Base-by-base conservation (phyloP, 2,797 vertebrate genomes). In the Hoplostethus atlanticus region DNA sequence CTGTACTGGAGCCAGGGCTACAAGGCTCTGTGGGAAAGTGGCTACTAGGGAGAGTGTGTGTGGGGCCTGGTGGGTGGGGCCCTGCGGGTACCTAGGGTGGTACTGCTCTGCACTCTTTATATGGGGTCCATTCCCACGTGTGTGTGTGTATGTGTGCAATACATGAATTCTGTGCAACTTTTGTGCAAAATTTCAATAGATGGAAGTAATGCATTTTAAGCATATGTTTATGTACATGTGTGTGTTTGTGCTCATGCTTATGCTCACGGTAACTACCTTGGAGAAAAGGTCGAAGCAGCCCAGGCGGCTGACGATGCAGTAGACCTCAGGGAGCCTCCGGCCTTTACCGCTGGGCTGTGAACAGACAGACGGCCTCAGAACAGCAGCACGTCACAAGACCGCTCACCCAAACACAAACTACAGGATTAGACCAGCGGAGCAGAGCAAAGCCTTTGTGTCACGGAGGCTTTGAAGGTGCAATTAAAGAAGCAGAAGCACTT, bases 231-330 rank as follows among this genome's bases (percentile, higher is more conserved):
- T 15, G 42, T 44, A 34, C 34, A 31, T 56, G 50, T 46, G 16
- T 69, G 64, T 34, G 46, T 58, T 15, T 68, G 9, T 60, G 66
- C 47, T 44, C 11, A 16, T 68, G 13, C 5, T 63, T n/a, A 16
- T 51, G 50, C 38, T 51, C 11, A 2, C 15, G 13, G 0, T 51
- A 28, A 92, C 89, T 95, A 98, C 98, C 97, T 99, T 99, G 66
- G 98, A 99, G 94, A 99, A 99, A 79, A 99, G 95, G 86, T 98
- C 96, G 76, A 99, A 99, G 92, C 98, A 99, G 44, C 98, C 98
- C 81, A 99, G 95, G 4, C 97, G 97, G 89, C 98, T 99, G 91
- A 99, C 97, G 76, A 99, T 97, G 86, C 98, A 99, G 91, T 99
- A 99, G 25, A 99, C 98, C 89, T 99, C 98, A 71, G 98, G 98